Evolutionary conservation across 2,888 invertebrate species (phyloP).

Genomic region (Hololepta plana): DNA sequence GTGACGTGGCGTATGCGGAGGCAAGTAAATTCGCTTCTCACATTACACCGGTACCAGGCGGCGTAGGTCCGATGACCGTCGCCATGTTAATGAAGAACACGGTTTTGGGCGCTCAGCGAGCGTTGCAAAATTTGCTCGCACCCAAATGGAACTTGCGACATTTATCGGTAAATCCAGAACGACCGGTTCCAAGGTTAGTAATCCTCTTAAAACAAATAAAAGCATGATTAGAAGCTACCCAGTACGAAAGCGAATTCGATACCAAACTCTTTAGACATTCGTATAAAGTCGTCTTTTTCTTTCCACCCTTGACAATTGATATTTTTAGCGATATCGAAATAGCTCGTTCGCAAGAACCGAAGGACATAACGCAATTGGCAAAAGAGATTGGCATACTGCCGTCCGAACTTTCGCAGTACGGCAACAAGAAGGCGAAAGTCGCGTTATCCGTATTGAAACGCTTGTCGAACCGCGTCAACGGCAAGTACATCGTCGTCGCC

Average conservation of each 20-base stretch:
- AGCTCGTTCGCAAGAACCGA: slow-evolving; percentile 75
- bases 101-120: slow-evolving; percentile 58
- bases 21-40: slow-evolving; percentile 64
- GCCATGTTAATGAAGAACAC: slow-evolving; percentile 96
- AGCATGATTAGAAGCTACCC: background rate
- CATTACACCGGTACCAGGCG: slow-evolving; percentile 91
- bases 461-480: slow-evolving; percentile 45
- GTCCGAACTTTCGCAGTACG: slow-evolving; percentile 77
- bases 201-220: background rate
- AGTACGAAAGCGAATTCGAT: no score
- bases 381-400: slow-evolving; percentile 67
- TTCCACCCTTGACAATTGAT: slow-evolving; percentile 2
- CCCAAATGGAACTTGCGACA: slow-evolving; percentile 52
- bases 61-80: slow-evolving; percentile 99
- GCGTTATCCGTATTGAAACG: slow-evolving; percentile 59
- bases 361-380: slow-evolving; percentile 59
- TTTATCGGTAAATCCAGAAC: slow-evolving; percentile 41
- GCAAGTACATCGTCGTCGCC: slow-evolving; percentile 89
- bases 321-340: slow-evolving; percentile 67
- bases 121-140: slow-evolving; percentile 36
- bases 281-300: slow-evolving; percentile 1
- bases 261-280: no score
- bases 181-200: slow-evolving; percentile 69
- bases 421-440: slow-evolving; percentile 89
- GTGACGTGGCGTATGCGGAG: slow-evolving; percentile 81